Evolutionary conservation across 23 tunicate genomes (phyloP).

Genomic region (Pegea sp.): DNA sequence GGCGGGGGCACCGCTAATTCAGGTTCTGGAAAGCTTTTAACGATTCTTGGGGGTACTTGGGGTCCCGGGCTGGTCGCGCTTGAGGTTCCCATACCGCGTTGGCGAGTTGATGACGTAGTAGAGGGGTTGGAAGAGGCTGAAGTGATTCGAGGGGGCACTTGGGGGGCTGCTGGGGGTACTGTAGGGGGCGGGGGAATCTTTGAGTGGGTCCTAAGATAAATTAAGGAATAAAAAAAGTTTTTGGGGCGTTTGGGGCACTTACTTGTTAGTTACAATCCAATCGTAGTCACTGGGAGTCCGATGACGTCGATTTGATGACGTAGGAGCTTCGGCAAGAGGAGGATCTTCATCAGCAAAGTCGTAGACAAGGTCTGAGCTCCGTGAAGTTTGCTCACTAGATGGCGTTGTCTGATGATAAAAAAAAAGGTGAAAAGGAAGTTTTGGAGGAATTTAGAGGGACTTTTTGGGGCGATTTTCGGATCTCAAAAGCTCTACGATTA

Average conservation of each 20-base stretch:
- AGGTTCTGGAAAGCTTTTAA: slow-evolving; percentile 2
- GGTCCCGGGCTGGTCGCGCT: slow-evolving; percentile 4
- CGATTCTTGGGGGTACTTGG: slow-evolving; percentile 34
- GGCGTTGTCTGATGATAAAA: background rate
- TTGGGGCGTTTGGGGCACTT: no score
- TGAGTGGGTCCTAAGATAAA: no score
- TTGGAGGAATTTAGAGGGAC: slow-evolving; percentile 2
- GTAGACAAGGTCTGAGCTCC: slow-evolving; percentile 16
- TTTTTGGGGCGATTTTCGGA: background rate
- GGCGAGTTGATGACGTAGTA: no score
- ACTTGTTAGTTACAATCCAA: slow-evolving; percentile 56
- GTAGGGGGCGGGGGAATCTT: slow-evolving; percentile 8
- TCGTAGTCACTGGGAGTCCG: slow-evolving; percentile 80
- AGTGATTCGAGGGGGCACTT: slow-evolving; percentile 11
- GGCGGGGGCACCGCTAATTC: slow-evolving; percentile 3
- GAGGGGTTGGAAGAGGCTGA: background rate
- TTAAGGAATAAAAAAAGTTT: background rate
- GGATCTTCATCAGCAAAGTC: slow-evolving; percentile 28
- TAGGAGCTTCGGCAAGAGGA: slow-evolving; percentile 4
- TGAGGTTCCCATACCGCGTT: background rate
- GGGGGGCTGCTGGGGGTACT: slow-evolving; percentile 4
- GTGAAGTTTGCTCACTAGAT: slow-evolving; percentile 1
- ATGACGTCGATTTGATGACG: slow-evolving; percentile 3
- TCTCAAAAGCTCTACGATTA: no score
- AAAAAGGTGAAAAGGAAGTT: background rate